A percentile compares a stretch with the other conserved stretches of the same genome.
These are phyloP conservation scores for Umimayanthus chanpuru DNA, from an alignment of 92 coral and sea anemone species.

Conservation along the genomic window DNA sequence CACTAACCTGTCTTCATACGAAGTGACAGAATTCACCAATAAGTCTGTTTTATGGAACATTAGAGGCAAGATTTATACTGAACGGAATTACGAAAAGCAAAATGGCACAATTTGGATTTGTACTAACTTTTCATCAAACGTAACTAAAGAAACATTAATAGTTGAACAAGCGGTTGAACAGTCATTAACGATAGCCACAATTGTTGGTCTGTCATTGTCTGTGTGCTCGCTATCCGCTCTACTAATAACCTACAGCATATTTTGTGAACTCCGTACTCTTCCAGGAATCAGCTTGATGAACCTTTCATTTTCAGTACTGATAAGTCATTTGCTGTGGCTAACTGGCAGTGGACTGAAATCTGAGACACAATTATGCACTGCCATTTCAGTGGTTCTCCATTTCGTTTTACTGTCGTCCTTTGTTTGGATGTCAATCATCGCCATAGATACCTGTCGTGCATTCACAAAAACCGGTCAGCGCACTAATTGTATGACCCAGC, in stretches of 20 bases:
- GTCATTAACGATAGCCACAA: constrained; percentile 6
- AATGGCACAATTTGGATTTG: constrained; percentile 56
- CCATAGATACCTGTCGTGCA: constrained; percentile 60
- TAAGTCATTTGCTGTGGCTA: constrained; percentile 55
- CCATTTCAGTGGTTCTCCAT: constrained; percentile 48
- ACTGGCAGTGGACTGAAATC: constrained; percentile 41
- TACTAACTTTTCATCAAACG: background rate
- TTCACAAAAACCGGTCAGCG: constrained; percentile 46
- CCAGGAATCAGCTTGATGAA: constrained; percentile 64
- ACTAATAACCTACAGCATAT: constrained; percentile 49
- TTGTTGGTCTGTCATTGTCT: constrained; percentile 51
- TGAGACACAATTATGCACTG: constrained; percentile 25
- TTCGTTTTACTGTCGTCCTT: constrained; percentile 56
- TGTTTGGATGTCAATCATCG: constrained; percentile 31
- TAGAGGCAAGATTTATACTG: constrained; percentile 8
- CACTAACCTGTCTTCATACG: constrained; percentile 19
- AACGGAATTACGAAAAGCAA: constrained; percentile 36
- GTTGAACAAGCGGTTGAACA: background rate
- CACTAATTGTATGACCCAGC: constrained; percentile 29
- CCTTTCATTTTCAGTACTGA: constrained; percentile 40
- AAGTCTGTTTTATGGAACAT: constrained; percentile 42
- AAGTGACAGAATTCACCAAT: constrained; percentile 30
- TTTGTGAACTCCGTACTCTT: constrained; percentile 60
- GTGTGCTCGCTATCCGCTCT: constrained; percentile 36
- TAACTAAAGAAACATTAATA: background rate